These are phyloP conservation scores for Cotesia typhae DNA, from an alignment of 1,140 invertebrate genomes.

Conservation along the genomic window DNA sequence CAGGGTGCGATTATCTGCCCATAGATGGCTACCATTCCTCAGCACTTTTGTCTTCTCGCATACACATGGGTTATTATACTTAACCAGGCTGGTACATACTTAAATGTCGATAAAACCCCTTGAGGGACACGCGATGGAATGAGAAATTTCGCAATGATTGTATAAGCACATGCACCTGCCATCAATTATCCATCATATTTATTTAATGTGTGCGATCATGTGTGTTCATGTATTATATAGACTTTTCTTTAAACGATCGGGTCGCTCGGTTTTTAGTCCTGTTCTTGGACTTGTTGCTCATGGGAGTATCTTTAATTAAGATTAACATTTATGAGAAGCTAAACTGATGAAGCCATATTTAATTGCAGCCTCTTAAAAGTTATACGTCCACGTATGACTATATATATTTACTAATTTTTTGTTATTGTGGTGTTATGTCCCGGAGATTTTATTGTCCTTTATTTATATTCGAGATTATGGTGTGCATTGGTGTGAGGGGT, in stretches of 20 bases:
- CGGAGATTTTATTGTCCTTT: background rate
- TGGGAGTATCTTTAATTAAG: slow-evolving; percentile 17
- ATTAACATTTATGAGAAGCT: slow-evolving; percentile 26
- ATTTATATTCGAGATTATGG: background rate
- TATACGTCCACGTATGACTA: background rate
- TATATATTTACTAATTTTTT: background rate
- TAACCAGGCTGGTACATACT: background rate
- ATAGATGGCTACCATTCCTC: slow-evolving; percentile 35
- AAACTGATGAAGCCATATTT: slow-evolving; percentile 24
- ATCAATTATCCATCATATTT: slow-evolving; percentile 47
- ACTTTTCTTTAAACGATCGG: slow-evolving; percentile 42
- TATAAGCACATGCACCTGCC: slow-evolving; percentile 38
- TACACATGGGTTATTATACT: slow-evolving; percentile 1
- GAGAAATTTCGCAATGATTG: slow-evolving; percentile 39
- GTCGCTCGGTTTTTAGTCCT: background rate
- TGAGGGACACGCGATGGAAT: slow-evolving; percentile 40
- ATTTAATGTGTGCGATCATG: too few relatives aligned
- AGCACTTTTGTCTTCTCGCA: slow-evolving; percentile 1
- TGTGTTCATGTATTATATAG: slow-evolving; percentile 26
- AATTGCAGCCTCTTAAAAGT: slow-evolving; percentile 15
- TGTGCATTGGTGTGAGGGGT: background rate
- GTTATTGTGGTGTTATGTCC: background rate
- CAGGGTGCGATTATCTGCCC: slow-evolving; percentile 36
- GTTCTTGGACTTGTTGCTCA: background rate
- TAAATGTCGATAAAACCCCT: slow-evolving; percentile 32